Evolutionary conservation across 2,113 vertebrate species (phyloP).

Genomic region (Crotalus helleri): DNA sequence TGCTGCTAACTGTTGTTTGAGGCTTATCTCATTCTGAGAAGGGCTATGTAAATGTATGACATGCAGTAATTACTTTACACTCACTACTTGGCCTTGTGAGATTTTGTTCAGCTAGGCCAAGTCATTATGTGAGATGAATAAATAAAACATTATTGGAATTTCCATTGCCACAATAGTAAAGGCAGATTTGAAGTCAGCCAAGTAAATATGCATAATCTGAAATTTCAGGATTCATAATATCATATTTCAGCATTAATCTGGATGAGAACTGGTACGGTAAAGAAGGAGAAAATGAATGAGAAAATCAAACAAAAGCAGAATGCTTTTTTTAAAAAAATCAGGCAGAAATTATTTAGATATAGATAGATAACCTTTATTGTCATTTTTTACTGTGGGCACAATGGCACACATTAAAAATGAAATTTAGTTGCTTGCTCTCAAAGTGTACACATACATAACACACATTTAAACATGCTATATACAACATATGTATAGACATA

Average conservation of each 20-base stretch:
- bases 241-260: not conserved
- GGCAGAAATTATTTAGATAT: not conserved
- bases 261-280: not conserved
- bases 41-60: slow-evolving; percentile 20
- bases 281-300: not conserved
- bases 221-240: not conserved
- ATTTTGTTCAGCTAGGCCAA: slow-evolving; percentile 1
- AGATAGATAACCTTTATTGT: too few species aligned
- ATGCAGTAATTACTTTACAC: slow-evolving; percentile 22
- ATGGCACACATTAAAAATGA: too few species aligned
- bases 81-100: slow-evolving; percentile 8
- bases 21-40: not conserved
- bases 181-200: not conserved
- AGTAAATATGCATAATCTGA: not conserved
- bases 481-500: too few species aligned
- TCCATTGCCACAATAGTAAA: slow-evolving; percentile 5
- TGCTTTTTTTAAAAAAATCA: not conserved
- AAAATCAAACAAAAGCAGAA: not conserved
- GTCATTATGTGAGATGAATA: slow-evolving; percentile 15
- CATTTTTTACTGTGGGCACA: too few species aligned
- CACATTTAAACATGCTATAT: too few species aligned
- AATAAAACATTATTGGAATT: slow-evolving; percentile 20
- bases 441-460: too few species aligned
- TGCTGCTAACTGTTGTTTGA: not conserved
- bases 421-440: too few species aligned